Conservation (phyloP, 2,888 invertebrate species). For the Lottia gigantea region DNA sequence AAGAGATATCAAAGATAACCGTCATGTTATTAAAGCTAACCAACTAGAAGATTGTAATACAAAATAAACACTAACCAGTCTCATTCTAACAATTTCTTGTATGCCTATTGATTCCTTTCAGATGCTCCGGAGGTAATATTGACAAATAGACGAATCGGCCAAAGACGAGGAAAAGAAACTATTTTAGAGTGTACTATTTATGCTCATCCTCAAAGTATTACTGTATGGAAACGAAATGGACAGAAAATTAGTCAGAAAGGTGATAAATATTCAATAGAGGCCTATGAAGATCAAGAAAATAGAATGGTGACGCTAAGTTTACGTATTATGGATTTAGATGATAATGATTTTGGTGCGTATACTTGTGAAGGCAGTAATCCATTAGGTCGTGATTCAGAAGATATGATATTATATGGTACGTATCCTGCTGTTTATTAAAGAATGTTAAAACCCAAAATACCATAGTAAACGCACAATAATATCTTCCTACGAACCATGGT, state of each 20-base stretch:
- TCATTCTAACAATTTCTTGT: neutral
- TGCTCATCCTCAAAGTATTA: slow-evolving; percentile 48
- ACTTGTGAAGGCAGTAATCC: slow-evolving; percentile 44
- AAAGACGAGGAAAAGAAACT: slow-evolving; percentile 44
- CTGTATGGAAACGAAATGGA: slow-evolving; percentile 44
- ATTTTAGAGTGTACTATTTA: slow-evolving; percentile 53
- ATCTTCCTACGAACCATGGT: too few relatives aligned
- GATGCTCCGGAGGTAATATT: slow-evolving; percentile 50
- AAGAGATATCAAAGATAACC: slow-evolving; percentile 11
- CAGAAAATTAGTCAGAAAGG: slow-evolving; percentile 29
- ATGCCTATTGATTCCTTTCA: slow-evolving; percentile 21
- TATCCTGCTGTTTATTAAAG: neutral
- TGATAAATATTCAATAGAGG: slow-evolving; percentile 35
- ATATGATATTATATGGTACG: slow-evolving; percentile 48
- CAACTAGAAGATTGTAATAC: neutral
- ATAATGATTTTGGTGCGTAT: slow-evolving; percentile 45
- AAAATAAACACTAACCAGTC: slow-evolving; percentile 8
- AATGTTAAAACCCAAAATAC: too few relatives aligned
- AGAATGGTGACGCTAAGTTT: slow-evolving; percentile 37
- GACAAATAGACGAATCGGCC: slow-evolving; percentile 47
- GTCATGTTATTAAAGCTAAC: slow-evolving; percentile 1
- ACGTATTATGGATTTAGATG: slow-evolving; percentile 39
- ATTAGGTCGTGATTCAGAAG: slow-evolving; percentile 40
- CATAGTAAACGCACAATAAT: too few relatives aligned
- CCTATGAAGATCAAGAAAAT: slow-evolving; percentile 29